phyloP scores from a whole-genome alignment of 2,888 invertebrate genomes.

The Pachymerium ferrugineum region DNA sequence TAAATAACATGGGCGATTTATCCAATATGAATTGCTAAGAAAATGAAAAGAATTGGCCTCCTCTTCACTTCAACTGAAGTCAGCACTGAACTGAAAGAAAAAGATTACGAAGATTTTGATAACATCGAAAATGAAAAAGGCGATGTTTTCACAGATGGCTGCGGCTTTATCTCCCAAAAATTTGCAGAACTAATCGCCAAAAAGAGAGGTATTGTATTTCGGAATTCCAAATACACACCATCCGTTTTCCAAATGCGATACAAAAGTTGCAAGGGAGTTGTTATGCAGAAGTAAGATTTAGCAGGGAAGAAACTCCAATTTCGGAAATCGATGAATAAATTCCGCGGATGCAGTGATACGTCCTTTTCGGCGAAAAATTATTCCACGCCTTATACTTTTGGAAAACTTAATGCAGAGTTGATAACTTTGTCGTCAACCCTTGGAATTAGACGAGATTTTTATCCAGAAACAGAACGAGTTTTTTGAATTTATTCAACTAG shows the following conservation, averaged over 20 bases:
- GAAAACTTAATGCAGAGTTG: not conserved
- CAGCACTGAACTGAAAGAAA: not conserved
- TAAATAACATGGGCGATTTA: not conserved
- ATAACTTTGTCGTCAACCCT: not conserved
- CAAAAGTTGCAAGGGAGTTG: not conserved
- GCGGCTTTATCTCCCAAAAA: not conserved
- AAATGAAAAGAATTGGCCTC: not conserved
- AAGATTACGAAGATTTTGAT: not conserved
- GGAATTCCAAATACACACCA: not conserved
- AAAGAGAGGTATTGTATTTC: not conserved
- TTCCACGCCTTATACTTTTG: not conserved
- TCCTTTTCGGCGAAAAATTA: not conserved
- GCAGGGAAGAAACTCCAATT: not conserved
- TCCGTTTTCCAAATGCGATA: not conserved
- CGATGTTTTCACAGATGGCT: not conserved
- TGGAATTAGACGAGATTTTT: not conserved
- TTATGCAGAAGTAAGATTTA: not conserved
- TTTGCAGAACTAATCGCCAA: not conserved
- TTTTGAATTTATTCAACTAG: not conserved
- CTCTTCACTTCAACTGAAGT: not conserved
- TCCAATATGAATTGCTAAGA: not conserved
- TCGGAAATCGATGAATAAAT: not conserved
- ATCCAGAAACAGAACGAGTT: not conserved
- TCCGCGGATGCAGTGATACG: not conserved
- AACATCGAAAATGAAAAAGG: not conserved